phyloP scores from a whole-genome alignment of 2,888 invertebrate genomes.

The Chromoteleia sp. region DNA sequence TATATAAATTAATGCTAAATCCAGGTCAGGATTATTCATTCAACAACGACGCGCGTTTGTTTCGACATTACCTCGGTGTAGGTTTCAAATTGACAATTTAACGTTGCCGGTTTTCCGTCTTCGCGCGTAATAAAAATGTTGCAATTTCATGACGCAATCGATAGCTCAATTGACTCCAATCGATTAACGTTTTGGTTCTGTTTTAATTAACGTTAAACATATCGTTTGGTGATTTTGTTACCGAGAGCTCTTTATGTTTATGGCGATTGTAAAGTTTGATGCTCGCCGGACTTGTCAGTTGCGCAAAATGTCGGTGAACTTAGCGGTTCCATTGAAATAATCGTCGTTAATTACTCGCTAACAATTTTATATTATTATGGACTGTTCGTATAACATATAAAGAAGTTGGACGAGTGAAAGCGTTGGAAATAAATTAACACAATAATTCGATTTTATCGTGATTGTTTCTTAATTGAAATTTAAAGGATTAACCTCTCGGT shows the following conservation, averaged over 20 bases:
- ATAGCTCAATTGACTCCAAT: background rate
- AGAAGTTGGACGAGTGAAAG: constrained; percentile 6
- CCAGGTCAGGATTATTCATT: constrained; percentile 58
- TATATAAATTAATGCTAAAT: constrained; percentile 52
- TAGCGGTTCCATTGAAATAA: background rate
- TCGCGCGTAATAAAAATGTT: constrained; percentile 21
- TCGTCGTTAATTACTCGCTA: background rate
- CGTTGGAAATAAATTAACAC: background rate
- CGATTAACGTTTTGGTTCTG: constrained; percentile 21
- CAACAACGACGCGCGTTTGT: constrained; percentile 50
- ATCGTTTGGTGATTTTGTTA: background rate
- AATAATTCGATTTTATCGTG: background rate
- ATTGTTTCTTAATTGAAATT: constrained; percentile 17
- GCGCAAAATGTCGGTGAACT: background rate
- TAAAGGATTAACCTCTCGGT: background rate
- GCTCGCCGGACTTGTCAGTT: background rate
- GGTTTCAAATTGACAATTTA: constrained; percentile 52
- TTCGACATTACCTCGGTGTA: constrained; percentile 40
- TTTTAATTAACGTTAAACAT: constrained; percentile 29
- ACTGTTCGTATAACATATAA: background rate
- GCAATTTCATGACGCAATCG: constrained; percentile 21
- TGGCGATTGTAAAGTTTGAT: background rate
- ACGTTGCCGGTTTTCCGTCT: constrained; percentile 22
- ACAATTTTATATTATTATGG: background rate
- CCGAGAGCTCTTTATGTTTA: background rate